Conservation (phyloP, 2,888 invertebrate genomes). For the Conistra vaccinii region DNA sequence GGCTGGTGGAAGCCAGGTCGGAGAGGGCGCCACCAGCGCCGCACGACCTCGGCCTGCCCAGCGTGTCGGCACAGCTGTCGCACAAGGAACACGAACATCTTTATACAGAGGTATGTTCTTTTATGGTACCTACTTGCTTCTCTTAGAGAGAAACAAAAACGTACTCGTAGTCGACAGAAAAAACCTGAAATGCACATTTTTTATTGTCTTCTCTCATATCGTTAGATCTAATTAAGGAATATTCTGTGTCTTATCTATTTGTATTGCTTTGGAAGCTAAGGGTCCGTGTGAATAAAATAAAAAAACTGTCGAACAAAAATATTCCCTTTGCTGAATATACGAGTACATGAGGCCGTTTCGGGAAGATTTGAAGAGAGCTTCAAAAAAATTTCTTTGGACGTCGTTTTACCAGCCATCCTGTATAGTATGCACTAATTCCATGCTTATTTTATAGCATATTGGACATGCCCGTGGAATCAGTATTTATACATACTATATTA, state of each 20-base stretch:
- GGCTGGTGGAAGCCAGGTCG: constrained; percentile 94
- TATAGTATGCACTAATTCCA: too few species aligned
- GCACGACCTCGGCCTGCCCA: constrained; percentile 93
- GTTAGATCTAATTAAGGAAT: not conserved
- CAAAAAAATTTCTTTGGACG: too few species aligned
- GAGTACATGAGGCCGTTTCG: too few species aligned
- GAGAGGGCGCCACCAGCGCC: constrained; percentile 92
- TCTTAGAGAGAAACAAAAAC: not conserved
- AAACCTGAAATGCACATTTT: not conserved
- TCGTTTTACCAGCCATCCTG: too few species aligned
- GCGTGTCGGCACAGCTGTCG: constrained; percentile 94
- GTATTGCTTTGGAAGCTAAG: too few species aligned
- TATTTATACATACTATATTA: too few species aligned
- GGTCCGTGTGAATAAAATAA: too few species aligned
- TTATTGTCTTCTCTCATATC: not conserved
- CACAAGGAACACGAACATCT: constrained; percentile 89
- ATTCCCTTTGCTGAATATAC: too few species aligned
- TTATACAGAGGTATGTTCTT: constrained; percentile 83
- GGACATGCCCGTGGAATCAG: not conserved
- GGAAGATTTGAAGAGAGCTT: too few species aligned
- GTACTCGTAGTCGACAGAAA: not conserved
- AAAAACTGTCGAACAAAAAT: too few species aligned
- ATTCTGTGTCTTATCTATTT: too few species aligned
- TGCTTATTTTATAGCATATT: too few species aligned
- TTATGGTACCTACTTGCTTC: not conserved